These are phyloP conservation scores for Drosophila rubida DNA, from an alignment of 2,888 invertebrate genomes.

Conservation along the genomic window DNA sequence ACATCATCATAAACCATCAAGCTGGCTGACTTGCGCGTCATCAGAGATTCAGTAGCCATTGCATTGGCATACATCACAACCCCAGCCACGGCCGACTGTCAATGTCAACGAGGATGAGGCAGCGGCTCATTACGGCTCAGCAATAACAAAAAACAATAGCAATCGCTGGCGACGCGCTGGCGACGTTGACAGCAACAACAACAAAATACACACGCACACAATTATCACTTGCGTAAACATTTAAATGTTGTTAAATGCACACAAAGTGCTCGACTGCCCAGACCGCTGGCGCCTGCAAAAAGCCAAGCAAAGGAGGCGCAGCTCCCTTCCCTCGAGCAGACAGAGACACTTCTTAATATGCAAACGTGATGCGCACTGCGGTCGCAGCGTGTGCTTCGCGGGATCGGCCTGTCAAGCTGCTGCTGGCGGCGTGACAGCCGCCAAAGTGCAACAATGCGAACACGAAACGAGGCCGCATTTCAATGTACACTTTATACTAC, in stretches of 20 bases:
- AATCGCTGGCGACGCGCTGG: conserved; percentile 61
- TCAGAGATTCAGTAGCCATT: conserved; percentile 67
- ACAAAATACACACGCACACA: conserved; percentile 41
- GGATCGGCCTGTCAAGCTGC: conserved; percentile 49
- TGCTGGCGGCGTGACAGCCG: conserved; percentile 44
- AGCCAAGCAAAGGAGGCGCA: conserved; percentile 18
- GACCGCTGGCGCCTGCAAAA: conserved; percentile 65
- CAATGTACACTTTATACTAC: not conserved
- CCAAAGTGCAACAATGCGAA: conserved; percentile 73
- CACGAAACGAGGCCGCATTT: conserved; percentile 61
- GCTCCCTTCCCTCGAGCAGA: not conserved
- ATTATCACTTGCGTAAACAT: conserved; percentile 80
- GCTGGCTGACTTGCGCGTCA: conserved; percentile 35
- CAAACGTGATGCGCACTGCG: conserved; percentile 64
- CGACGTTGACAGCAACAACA: conserved; percentile 47
- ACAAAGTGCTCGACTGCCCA: conserved; percentile 41
- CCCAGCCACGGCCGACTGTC: conserved; percentile 64
- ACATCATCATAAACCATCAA: conserved; percentile 56
- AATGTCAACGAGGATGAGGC: conserved; percentile 64
- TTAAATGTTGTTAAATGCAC: conserved; percentile 67
- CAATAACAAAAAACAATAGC: conserved; percentile 41
- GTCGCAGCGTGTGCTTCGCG: conserved; percentile 36
- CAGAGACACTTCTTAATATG: conserved; percentile 67
- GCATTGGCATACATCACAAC: conserved; percentile 74
- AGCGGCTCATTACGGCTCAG: conserved; percentile 49